Conservation (phyloP, 2,113 vertebrate genomes). For the Rissa tridactyla region DNA sequence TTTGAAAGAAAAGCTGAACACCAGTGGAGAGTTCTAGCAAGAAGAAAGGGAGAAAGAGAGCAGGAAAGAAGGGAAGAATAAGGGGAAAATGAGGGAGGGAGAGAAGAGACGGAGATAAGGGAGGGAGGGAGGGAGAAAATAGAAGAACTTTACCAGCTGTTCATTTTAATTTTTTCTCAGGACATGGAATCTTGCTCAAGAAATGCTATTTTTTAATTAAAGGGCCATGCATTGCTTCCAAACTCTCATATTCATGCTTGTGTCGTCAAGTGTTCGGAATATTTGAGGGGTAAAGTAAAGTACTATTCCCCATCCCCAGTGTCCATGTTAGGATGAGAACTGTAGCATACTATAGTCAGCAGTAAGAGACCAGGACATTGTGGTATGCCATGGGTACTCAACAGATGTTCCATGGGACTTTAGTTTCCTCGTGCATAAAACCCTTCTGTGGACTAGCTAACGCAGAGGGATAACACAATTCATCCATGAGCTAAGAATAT, state of each 20-base stretch:
- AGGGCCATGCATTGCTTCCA: background rate
- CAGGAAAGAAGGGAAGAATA: background rate
- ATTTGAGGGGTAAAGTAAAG: background rate
- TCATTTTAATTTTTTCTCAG: background rate
- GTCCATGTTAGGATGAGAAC: background rate
- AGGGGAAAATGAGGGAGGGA: background rate
- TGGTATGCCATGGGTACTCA: background rate
- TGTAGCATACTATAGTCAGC: too few relatives aligned
- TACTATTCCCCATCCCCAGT: background rate
- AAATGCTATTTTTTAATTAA: background rate
- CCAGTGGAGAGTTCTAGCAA: background rate
- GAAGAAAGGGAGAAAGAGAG: background rate
- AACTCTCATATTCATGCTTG: background rate
- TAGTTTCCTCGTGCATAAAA: background rate
- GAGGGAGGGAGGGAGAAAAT: background rate
- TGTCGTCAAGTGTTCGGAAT: background rate
- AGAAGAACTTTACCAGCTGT: background rate
- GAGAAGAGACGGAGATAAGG: background rate
- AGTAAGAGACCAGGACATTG: background rate
- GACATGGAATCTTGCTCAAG: background rate
- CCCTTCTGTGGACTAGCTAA: background rate
- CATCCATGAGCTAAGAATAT: background rate
- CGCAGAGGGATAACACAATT: background rate
- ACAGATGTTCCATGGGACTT: background rate
- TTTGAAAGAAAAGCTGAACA: background rate